These are phyloP conservation scores for Leptinotarsa peninsularis DNA, from an alignment of 2,888 invertebrate genomes.

Conservation along the genomic window DNA sequence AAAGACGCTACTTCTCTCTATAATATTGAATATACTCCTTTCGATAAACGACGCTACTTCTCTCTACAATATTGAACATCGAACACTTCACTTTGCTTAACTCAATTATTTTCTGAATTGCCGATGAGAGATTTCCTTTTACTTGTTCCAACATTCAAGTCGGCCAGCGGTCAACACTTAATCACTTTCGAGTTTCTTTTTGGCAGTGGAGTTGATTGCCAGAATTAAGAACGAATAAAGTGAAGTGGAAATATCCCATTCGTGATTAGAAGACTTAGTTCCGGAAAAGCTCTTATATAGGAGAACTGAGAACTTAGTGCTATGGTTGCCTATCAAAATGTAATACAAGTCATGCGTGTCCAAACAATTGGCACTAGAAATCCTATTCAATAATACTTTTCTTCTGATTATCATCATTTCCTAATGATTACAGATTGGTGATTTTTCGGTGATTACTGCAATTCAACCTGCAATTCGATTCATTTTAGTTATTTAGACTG, in stretches of 20 bases:
- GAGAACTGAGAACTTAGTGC: neutral
- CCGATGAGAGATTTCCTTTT: constrained; percentile 26
- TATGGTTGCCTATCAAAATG: neutral
- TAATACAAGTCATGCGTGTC: too few relatives aligned
- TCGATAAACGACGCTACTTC: constrained; percentile 15
- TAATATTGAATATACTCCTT: constrained; percentile 10
- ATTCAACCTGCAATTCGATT: too few relatives aligned
- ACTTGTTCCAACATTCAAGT: constrained; percentile 19
- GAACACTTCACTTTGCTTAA: constrained; percentile 26
- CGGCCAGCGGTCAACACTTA: constrained; percentile 10
- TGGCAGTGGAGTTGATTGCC: constrained; percentile 10
- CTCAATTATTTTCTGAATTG: constrained; percentile 30
- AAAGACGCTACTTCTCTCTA: constrained; percentile 13
- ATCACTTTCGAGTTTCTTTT: constrained; percentile 15
- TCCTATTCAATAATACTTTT: too few relatives aligned
- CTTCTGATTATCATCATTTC: too few relatives aligned
- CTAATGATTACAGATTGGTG: too few relatives aligned
- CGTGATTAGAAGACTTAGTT: neutral
- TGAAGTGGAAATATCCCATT: neutral
- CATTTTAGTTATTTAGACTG: too few relatives aligned
- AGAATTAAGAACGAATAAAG: neutral
- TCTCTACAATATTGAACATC: constrained; percentile 19
- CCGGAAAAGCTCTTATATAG: neutral
- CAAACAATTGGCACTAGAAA: too few relatives aligned
- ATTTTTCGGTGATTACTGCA: too few relatives aligned